These are phyloP conservation scores for Resseliella maxima DNA, from an alignment of 2,888 invertebrate species.

Conservation along the genomic window DNA sequence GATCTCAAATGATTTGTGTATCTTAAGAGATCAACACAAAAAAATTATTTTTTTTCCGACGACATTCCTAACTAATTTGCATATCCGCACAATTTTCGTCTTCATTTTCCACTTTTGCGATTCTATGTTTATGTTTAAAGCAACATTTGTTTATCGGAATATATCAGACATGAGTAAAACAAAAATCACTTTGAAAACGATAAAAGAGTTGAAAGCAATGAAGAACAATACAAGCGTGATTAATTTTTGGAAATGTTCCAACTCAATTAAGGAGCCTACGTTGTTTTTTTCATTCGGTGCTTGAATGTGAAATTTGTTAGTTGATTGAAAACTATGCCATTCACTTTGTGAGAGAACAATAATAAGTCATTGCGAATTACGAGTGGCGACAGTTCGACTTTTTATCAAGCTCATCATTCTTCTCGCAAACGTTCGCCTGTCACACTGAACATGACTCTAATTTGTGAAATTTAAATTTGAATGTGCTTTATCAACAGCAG, in stretches of 20 bases:
- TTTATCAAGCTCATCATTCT: not conserved
- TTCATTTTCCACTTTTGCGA: not conserved
- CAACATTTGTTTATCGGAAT: not conserved
- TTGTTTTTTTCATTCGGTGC: not conserved
- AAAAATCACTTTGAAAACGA: not conserved
- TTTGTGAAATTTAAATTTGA: not conserved
- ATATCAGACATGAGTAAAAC: not conserved
- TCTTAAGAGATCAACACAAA: no score
- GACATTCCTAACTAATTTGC: not conserved
- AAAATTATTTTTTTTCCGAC: not conserved
- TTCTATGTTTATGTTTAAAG: not conserved
- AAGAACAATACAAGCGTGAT: slow-evolving; percentile 11
- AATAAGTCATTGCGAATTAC: not conserved
- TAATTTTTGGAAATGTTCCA: slow-evolving; percentile 17
- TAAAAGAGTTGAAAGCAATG: not conserved
- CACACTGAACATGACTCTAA: not conserved
- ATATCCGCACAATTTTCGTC: not conserved
- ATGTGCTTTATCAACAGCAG: slow-evolving; percentile 12
- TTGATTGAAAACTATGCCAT: not conserved
- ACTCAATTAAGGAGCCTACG: not conserved
- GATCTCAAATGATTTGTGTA: no score
- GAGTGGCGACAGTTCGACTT: not conserved
- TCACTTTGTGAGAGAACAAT: not conserved
- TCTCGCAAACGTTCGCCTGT: not conserved
- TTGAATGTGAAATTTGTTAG: not conserved